phyloP scores from a whole-genome alignment of 2,113 vertebrate species.

The Dolichotis patagonum region DNA sequence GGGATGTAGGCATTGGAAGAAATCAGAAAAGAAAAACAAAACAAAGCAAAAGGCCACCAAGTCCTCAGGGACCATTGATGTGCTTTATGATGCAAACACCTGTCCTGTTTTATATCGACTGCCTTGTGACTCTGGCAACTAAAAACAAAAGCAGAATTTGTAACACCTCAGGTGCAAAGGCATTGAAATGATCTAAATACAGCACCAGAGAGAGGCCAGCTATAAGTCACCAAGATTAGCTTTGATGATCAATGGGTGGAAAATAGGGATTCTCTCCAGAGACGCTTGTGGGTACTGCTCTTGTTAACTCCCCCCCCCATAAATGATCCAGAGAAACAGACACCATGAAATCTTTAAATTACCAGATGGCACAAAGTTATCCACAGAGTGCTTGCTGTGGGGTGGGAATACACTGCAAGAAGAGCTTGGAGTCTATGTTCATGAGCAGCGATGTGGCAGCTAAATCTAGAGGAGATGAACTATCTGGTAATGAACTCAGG shows the following conservation, averaged over 20 bases:
- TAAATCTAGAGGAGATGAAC: background rate
- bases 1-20: background rate
- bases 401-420: background rate
- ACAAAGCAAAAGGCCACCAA: background rate
- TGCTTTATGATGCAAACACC: slow-evolving; percentile 72
- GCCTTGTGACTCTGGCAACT: slow-evolving; percentile 41
- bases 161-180: slow-evolving; percentile 61
- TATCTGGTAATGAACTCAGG: background rate
- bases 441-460: background rate
- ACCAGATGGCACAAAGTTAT: slow-evolving; percentile 34
- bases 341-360: slow-evolving; percentile 51
- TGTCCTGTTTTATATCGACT: slow-evolving; percentile 66
- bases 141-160: slow-evolving; percentile 67
- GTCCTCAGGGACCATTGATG: slow-evolving; percentile 10
- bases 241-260: slow-evolving; percentile 3
- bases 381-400: background rate
- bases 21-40: background rate
- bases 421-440: rapidly evolving
- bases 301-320: background rate
- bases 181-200: background rate
- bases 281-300: background rate
- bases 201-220: background rate
- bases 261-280: slow-evolving; percentile 42
- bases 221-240: slow-evolving; percentile 59
- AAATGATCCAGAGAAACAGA: slow-evolving; percentile 50